Conservation (phyloP, 2,888 invertebrate genomes). For the Rhogogaster chlorosoma region DNA sequence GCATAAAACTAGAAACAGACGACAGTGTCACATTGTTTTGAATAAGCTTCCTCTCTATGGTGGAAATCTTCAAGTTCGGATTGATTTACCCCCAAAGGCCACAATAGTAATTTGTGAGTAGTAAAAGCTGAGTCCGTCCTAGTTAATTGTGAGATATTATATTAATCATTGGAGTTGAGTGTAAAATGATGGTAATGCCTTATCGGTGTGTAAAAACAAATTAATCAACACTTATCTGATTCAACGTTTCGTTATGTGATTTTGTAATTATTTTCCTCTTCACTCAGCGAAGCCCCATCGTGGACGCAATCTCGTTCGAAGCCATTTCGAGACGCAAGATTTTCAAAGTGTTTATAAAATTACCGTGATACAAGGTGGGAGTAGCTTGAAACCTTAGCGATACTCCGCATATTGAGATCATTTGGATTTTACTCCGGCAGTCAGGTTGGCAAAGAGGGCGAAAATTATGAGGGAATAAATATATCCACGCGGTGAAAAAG, state of each 20-base stretch:
- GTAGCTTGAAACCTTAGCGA: constrained; percentile 69
- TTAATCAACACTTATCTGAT: constrained; percentile 37
- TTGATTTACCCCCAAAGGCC: neutral
- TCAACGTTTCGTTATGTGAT: constrained; percentile 62
- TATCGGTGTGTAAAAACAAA: constrained; percentile 10
- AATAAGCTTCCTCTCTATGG: neutral
- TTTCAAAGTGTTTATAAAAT: constrained; percentile 78
- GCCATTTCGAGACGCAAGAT: constrained; percentile 73
- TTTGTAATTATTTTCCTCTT: constrained; percentile 74
- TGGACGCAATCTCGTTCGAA: constrained; percentile 62
- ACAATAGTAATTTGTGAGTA: neutral
- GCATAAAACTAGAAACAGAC: constrained; percentile 4
- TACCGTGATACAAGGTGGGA: constrained; percentile 70
- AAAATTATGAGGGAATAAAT: neutral
- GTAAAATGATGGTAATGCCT: neutral
- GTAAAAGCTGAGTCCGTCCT: neutral
- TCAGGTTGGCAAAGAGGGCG: neutral
- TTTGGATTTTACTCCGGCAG: constrained; percentile 52
- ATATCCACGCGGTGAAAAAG: neutral
- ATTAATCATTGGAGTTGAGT: neutral
- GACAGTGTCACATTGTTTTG: neutral
- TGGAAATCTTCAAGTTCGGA: neutral
- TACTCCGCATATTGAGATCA: constrained; percentile 64
- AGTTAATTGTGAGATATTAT: neutral
- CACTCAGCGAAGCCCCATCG: constrained; percentile 69